A percentile compares a stretch with the other conserved stretches of the same genome.
Conservation (phyloP, 2,797 vertebrate genomes). For the Sebastiscus albofasciatus region DNA sequence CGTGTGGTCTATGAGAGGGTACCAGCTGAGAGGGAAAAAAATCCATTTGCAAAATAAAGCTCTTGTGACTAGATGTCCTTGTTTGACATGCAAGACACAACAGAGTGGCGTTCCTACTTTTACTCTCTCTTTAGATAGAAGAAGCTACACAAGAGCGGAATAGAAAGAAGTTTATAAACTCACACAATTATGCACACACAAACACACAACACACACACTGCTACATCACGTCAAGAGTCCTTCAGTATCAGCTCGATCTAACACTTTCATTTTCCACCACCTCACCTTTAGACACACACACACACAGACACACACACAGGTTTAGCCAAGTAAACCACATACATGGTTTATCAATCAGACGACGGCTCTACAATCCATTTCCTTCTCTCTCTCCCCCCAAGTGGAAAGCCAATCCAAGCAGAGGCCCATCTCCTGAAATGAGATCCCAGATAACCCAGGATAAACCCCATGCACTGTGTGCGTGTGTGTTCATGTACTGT, state of each 20-base stretch:
- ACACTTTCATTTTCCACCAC: slow-evolving; percentile 10
- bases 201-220: background rate
- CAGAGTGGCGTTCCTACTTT: background rate
- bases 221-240: background rate
- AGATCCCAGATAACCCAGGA: slow-evolving; percentile 15
- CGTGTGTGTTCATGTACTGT: background rate
- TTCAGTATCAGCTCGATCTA: slow-evolving; percentile 3
- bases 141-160: background rate
- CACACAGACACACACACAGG: background rate
- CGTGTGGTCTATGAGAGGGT: background rate
- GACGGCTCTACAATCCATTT: slow-evolving; percentile 4
- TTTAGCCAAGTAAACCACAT: slow-evolving; percentile 11
- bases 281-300: background rate
- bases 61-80: background rate
- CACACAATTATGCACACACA: background rate
- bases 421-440: slow-evolving; percentile 39
- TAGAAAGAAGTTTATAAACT: background rate
- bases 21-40: background rate
- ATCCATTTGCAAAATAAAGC: background rate
- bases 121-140: background rate
- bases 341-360: slow-evolving; percentile 49
- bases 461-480: background rate
- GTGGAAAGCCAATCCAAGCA: slow-evolving; percentile 22
- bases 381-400: background rate
- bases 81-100: background rate